A percentile compares a stretch with the other conserved stretches of the same genome.
These are phyloP conservation scores for Zaprionus davidi DNA, from an alignment of 1,140 invertebrate species.

Conservation along the genomic window DNA sequence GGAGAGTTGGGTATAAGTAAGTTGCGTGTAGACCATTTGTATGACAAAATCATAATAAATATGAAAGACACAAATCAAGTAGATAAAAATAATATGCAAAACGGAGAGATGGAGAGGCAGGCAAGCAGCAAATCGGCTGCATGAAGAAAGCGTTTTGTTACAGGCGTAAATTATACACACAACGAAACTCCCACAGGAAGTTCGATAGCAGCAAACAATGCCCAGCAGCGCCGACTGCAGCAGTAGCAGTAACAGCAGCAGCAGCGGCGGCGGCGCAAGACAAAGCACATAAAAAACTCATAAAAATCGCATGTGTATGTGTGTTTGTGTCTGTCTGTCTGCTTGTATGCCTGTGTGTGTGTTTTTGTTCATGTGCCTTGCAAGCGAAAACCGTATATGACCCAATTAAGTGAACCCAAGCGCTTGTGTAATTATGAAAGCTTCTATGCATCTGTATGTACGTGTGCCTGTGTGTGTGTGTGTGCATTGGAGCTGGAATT, in stretches of 20 bases:
- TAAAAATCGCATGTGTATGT: slow-evolving; percentile 37
- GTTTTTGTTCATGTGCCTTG: slow-evolving; percentile 39
- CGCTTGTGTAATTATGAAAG: slow-evolving; percentile 77
- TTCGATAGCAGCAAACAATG: slow-evolving; percentile 60
- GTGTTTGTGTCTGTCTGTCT: background rate
- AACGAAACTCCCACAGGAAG: slow-evolving; percentile 72
- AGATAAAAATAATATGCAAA: slow-evolving; percentile 50
- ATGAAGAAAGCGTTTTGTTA: slow-evolving; percentile 55
- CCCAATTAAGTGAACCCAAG: slow-evolving; percentile 76
- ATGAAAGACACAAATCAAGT: slow-evolving; percentile 53
- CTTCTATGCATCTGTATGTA: slow-evolving; percentile 18
- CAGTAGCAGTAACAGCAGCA: background rate
- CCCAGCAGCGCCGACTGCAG: slow-evolving; percentile 31
- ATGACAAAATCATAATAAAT: slow-evolving; percentile 45
- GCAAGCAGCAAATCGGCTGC: background rate
- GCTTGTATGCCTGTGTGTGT: background rate
- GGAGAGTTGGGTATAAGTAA: background rate
- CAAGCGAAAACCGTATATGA: slow-evolving; percentile 76
- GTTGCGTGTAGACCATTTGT: slow-evolving; percentile 20
- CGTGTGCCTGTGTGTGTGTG: slow-evolving; percentile 34
- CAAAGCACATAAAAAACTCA: slow-evolving; percentile 52
- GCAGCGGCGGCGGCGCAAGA: slow-evolving; percentile 30
- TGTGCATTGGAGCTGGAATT: slow-evolving; percentile 76
- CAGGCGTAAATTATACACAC: slow-evolving; percentile 64
- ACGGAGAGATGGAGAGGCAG: slow-evolving; percentile 17